Evolutionary conservation across 1,140 invertebrate genomes (phyloP).

Genomic region (Drosophila sechellia): DNA sequence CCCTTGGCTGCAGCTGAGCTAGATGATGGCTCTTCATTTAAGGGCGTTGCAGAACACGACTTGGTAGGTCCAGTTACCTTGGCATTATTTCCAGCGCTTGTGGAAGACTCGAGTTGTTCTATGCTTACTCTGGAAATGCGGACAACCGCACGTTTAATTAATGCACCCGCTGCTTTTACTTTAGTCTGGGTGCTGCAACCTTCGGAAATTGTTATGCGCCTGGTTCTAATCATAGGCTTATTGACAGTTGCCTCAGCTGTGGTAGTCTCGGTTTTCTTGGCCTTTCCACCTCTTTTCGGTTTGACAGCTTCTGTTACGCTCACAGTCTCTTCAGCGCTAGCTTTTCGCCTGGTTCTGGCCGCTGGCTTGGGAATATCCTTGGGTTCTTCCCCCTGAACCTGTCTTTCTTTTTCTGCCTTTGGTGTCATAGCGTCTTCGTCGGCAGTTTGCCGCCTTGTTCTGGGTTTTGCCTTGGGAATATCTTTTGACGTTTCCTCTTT

Average conservation of each 20-base stretch:
- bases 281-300: background rate
- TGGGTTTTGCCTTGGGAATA: background rate
- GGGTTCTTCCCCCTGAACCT: background rate
- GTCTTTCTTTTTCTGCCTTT: background rate
- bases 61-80: background rate
- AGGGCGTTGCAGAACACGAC: background rate
- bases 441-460: background rate
- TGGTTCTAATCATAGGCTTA: background rate
- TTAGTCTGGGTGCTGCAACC: no score
- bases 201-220: background rate
- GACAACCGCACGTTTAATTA: constrained; percentile 4
- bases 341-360: constrained; percentile 2
- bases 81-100: background rate
- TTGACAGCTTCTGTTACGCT: background rate
- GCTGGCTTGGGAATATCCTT: background rate
- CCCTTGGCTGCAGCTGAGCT: background rate
- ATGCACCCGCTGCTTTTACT: background rate
- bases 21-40: background rate
- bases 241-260: background rate
- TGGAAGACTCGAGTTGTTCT: background rate
- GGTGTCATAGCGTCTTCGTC: background rate
- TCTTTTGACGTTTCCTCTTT: background rate
- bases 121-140: background rate
- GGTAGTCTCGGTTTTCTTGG: background rate
- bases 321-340: background rate